Evolutionary conservation across 2,113 vertebrate genomes (phyloP).

Genomic region (Leuciscus idus): DNA sequence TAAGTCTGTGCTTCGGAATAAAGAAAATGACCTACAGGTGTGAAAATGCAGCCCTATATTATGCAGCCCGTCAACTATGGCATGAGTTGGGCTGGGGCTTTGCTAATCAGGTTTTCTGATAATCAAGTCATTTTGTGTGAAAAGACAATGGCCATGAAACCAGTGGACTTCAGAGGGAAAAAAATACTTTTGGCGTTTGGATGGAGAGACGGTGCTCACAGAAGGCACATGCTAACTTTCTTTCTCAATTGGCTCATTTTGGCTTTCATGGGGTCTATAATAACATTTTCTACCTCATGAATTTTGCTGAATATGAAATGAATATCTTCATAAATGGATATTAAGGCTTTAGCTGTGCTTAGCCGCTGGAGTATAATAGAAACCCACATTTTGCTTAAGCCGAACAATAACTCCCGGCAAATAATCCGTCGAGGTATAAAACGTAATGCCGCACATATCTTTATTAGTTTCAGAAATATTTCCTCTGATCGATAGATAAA

Average conservation of each 20-base stretch:
- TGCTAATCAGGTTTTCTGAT: too few species aligned
- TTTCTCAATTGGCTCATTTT: conserved; percentile 44
- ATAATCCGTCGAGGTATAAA: conserved; percentile 52
- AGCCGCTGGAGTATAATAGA: conserved; percentile 52
- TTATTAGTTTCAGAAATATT: conserved; percentile 44
- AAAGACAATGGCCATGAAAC: too few species aligned
- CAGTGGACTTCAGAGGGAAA: background rate
- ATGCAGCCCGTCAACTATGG: too few species aligned
- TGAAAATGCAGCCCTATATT: too few species aligned
- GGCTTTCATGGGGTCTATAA: conserved; percentile 51
- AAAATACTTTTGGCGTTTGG: background rate
- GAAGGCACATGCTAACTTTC: conserved; percentile 30
- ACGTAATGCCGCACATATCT: conserved; percentile 41
- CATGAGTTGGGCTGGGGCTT: too few species aligned
- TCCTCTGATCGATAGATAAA: conserved; percentile 54
- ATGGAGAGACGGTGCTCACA: background rate
- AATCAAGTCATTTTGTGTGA: too few species aligned
- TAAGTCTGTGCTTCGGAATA: too few species aligned
- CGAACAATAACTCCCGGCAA: conserved; percentile 55
- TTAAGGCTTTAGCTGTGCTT: conserved; percentile 53
- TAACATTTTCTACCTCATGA: conserved; percentile 61
- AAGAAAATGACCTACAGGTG: too few species aligned
- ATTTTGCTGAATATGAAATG: conserved; percentile 60
- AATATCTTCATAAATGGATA: conserved; percentile 63
- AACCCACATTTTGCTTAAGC: conserved; percentile 57